Conservation (phyloP, 2,797 vertebrate species). For the Dicrostonyx torquatus region DNA sequence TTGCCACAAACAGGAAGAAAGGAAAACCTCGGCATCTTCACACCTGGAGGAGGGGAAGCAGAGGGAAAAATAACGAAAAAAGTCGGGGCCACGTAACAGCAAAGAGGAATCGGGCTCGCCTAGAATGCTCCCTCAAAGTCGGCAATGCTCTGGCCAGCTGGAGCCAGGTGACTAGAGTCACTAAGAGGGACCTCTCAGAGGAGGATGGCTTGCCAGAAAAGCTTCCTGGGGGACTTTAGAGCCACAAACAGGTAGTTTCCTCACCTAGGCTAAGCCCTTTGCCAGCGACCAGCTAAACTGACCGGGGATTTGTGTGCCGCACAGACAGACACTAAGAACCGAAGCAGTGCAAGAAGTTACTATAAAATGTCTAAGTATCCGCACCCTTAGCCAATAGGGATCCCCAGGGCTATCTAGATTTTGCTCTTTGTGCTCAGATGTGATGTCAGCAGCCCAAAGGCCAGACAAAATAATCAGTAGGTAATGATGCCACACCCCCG, state of each 20-base stretch:
- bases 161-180: not conserved
- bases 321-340: slow-evolving; percentile 34
- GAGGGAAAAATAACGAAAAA: not conserved
- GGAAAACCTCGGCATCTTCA: not conserved
- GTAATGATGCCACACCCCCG: not conserved
- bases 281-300: not conserved
- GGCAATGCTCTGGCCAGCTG: not conserved
- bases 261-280: not conserved
- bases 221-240: slow-evolving; percentile 6
- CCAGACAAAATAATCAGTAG: slow-evolving; percentile 33
- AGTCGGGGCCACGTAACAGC: not conserved
- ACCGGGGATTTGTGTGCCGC: not conserved
- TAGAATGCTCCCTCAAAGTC: not conserved
- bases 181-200: not conserved
- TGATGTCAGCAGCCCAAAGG: not conserved
- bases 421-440: not conserved
- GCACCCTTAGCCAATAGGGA: not conserved
- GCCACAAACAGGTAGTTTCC: slow-evolving; percentile 10
- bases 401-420: not conserved
- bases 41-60: not conserved
- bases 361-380: not conserved
- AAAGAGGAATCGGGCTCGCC: not conserved
- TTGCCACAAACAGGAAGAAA: not conserved
- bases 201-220: not conserved
- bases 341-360: not conserved